Evolutionary conservation across 1,140 invertebrate species (phyloP), one percentile per base, ranked within the genome.

Genomic region (Anadara kagoshimensis): DNA sequence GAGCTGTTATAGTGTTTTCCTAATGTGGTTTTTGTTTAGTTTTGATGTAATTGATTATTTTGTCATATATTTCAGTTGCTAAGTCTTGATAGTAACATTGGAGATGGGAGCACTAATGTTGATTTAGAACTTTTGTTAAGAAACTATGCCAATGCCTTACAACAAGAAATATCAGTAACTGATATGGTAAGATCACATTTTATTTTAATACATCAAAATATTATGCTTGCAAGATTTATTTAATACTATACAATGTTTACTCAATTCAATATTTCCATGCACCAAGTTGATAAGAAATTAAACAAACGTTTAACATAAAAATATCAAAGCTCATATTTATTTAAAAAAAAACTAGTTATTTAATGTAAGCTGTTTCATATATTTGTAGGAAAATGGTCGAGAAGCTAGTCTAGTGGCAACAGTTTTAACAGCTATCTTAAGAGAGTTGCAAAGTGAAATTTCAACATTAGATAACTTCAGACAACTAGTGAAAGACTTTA

Each of bases 331-430:
- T n/a, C n/a, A n/a, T n/a, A n/a, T n/a, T n/a, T n/a, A n/a, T n/a
- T n/a, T n/a, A n/a, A n/a, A n/a, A n/a, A n/a, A n/a, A n/a, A n/a
- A n/a, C n/a, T n/a, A n/a, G n/a, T n/a, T n/a, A n/a, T n/a, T n/a
- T n/a, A n/a, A n/a, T n/a, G n/a, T n/a, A n/a, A n/a, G n/a, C n/a
- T n/a, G n/a, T n/a, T n/a, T n/a, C n/a, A n/a, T n/a, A n/a, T n/a
- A n/a, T n/a, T n/a, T n/a, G n/a, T n/a, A n/a, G n/a, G n/a, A n/a
- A n/a, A 69, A 70, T n/a, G 69, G 66, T 29, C 36, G 44, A 11
- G 81, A 83, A 68, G 66, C 62, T 20, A 64, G 53, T 22, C 61
- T 84, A 36, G 71, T 84, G 47, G 73, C 77, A 16, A 78, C 77
- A 8, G 47, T 84, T 12, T 63, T 81, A 24, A 73, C 80, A 62